Evolutionary conservation across 2,888 invertebrate species (phyloP).

Genomic region (Sclerodermus sp.): DNA sequence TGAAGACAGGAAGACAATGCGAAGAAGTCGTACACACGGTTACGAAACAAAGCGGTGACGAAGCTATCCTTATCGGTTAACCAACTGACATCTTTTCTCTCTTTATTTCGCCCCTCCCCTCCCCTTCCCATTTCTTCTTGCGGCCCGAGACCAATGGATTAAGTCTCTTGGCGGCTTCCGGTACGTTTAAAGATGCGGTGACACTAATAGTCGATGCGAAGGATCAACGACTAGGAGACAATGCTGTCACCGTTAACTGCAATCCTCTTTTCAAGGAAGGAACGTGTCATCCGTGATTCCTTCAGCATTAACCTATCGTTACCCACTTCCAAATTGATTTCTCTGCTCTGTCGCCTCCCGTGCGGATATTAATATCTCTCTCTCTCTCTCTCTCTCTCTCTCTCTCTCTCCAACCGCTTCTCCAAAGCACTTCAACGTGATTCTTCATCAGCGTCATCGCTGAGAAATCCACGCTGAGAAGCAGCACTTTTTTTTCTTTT

Average conservation of each 20-base stretch:
- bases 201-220: slow-evolving; percentile 41
- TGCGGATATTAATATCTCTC: no score
- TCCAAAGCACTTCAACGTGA: no score
- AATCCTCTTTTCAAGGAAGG: slow-evolving; percentile 32
- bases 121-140: slow-evolving; percentile 11
- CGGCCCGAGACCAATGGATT: slow-evolving; percentile 34
- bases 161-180: slow-evolving; percentile 35
- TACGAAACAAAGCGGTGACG: neutral
- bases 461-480: no score
- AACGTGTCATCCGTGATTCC: slow-evolving; percentile 41
- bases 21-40: neutral
- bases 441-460: no score
- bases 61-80: neutral
- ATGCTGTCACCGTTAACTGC: slow-evolving; percentile 28
- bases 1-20: neutral
- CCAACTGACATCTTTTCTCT: slow-evolving; percentile 6
- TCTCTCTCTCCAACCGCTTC: no score
- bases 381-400: no score
- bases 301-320: slow-evolving; percentile 7
- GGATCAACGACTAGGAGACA: slow-evolving; percentile 27
- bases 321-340: no score
- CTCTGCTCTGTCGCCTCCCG: no score
- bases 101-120: slow-evolving; percentile 2
- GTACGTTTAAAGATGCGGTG: slow-evolving; percentile 40
- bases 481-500: no score